Percentiles rank a stretch among this genome's conserved stretches.
Evolutionary conservation across 1,140 invertebrate species (phyloP).

Genomic region (Drosophila suzukii): DNA sequence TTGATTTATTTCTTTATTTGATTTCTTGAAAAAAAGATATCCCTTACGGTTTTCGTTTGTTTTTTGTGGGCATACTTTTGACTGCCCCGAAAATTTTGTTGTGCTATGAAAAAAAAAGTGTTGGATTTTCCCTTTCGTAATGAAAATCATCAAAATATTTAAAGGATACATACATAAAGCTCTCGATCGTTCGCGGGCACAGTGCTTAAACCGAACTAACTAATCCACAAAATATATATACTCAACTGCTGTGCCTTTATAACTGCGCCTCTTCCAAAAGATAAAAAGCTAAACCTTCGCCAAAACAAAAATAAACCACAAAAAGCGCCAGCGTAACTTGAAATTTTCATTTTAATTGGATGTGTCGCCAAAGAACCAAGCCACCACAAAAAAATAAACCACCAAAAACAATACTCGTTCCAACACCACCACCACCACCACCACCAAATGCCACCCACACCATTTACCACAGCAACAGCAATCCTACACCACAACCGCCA

Average conservation of each 20-base stretch:
- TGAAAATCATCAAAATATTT: constrained; percentile 16
- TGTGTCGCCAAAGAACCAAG: constrained; percentile 37
- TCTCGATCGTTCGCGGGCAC: constrained; percentile 12
- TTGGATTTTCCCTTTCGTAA: constrained; percentile 36
- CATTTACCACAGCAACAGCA: constrained; percentile 72
- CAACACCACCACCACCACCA: constrained; percentile 19
- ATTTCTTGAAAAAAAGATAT: neutral
- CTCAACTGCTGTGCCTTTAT: constrained; percentile 30
- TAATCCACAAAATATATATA: constrained; percentile 43
- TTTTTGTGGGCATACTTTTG: constrained; percentile 22
- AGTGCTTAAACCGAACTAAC: constrained; percentile 36
- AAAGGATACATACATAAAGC: constrained; percentile 13
- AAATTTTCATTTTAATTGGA: constrained; percentile 68
- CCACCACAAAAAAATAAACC: constrained; percentile 36
- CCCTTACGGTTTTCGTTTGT: constrained; percentile 26
- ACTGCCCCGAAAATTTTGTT: constrained; percentile 39
- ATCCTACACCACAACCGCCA: constrained; percentile 63
- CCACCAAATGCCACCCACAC: constrained; percentile 47
- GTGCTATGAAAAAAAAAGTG: constrained; percentile 45
- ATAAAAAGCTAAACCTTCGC: constrained; percentile 43
- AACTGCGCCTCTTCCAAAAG: constrained; percentile 25
- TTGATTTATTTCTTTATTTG: neutral
- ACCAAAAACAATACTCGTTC: constrained; percentile 46
- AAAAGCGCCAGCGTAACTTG: constrained; percentile 47
- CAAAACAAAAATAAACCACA: constrained; percentile 36